A percentile compares a stretch with the other conserved stretches of the same genome.
phyloP scores from a whole-genome alignment of 2,888 invertebrate genomes.

The Beris chalybata region DNA sequence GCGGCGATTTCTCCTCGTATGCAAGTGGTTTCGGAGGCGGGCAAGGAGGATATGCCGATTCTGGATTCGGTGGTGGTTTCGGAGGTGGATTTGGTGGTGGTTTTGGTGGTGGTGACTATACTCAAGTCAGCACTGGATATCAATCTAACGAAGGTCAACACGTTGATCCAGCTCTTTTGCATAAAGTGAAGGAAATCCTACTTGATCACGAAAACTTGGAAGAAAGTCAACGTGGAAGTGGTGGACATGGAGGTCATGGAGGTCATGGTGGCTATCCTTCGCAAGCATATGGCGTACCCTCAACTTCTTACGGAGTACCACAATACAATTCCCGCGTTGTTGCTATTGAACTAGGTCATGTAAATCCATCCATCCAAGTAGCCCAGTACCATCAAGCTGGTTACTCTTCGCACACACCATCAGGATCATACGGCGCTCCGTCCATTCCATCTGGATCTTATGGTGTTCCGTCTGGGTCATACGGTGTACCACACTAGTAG shows the following conservation, averaged over 20 bases:
- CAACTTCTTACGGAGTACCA: conserved; percentile 66
- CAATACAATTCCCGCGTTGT: conserved; percentile 63
- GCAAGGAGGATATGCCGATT: conserved; percentile 14
- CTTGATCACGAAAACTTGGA: conserved; percentile 70
- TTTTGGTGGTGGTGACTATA: conserved; percentile 63
- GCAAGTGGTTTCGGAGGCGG: conserved; percentile 30
- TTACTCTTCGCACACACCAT: conserved; percentile 53
- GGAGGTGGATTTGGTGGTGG: conserved; percentile 26
- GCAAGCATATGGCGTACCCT: conserved; percentile 65
- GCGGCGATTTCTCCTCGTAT: conserved; percentile 32
- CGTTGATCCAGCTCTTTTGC: conserved; percentile 72
- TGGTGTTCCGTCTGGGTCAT: conserved; percentile 38
- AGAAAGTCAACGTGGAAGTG: conserved; percentile 56
- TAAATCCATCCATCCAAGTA: conserved; percentile 78
- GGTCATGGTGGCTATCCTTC: conserved; percentile 57
- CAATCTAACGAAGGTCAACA: conserved; percentile 75
- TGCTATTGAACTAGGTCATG: conserved; percentile 76
- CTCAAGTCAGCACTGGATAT: conserved; percentile 69
- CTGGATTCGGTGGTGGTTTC: conserved; percentile 20
- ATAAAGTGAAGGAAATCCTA: conserved; percentile 76
- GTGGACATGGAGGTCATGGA: conserved; percentile 57
- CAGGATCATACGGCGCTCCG: conserved; percentile 37
- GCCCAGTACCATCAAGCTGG: conserved; percentile 73
- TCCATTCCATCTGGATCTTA: conserved; percentile 33
- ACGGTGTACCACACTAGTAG: conserved; percentile 33